Percentiles rank a stretch among this genome's conserved stretches.
These are phyloP conservation scores for Camponotus vicinus DNA, from an alignment of 1,140 invertebrate genomes.

Conservation along the genomic window DNA sequence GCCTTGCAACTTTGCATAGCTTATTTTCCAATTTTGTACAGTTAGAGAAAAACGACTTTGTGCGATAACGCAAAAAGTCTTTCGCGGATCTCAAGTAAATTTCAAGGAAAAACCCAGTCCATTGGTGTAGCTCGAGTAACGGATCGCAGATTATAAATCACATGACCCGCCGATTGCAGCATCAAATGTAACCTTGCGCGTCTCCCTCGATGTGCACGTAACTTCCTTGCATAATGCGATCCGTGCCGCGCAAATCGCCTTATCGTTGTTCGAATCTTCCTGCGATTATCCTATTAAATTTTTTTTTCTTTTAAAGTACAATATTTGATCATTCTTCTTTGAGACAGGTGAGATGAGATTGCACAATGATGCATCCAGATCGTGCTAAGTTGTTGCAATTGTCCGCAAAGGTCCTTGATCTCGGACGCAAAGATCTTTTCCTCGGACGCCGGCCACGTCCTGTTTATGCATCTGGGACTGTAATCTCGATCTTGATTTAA, in stretches of 20 bases:
- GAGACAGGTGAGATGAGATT: background rate
- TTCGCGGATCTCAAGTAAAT: background rate
- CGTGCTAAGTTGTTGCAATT: background rate
- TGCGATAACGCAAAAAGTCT: background rate
- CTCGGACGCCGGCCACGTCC: conserved; percentile 63
- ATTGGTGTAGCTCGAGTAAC: conserved; percentile 6
- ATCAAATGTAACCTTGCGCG: conserved; percentile 29
- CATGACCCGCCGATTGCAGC: background rate
- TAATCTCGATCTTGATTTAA: conserved; percentile 56
- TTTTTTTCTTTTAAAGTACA: background rate
- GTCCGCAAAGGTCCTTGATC: background rate
- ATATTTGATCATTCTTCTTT: no score
- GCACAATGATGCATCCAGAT: background rate
- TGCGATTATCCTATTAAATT: conserved; percentile 24
- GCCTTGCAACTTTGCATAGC: no score
- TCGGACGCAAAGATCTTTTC: conserved; percentile 54
- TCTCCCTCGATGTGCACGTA: background rate
- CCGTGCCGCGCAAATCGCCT: background rate
- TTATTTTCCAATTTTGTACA: background rate
- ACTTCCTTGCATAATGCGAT: background rate
- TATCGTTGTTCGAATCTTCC: conserved; percentile 7
- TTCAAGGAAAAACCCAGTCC: background rate
- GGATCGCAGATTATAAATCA: conserved; percentile 15
- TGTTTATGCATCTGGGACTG: conserved; percentile 64
- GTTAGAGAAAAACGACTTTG: background rate